Base-by-base conservation (phyloP, 1,140 invertebrate genomes). In the Drosophila virilis region DNA sequence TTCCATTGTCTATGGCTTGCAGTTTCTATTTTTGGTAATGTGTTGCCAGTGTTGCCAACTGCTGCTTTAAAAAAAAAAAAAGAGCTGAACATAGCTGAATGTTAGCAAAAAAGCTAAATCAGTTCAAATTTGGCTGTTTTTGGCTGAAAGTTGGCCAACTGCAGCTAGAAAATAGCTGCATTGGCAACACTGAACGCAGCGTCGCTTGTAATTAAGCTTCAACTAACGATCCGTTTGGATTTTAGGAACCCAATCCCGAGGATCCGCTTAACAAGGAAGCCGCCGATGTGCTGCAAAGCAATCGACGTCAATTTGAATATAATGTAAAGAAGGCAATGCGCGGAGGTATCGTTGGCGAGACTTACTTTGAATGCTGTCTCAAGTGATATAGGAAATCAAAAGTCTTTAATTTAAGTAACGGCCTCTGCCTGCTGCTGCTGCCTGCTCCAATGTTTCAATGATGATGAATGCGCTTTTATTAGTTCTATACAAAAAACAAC, bases 251-350 rank as follows among this genome's bases (percentile, higher is more conserved):
- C 50, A 99, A 99, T 93, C 98, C 98, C 12, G 98, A 99, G 94
- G 98, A 99, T 94, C 98, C 98, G 32, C 92, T 99, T 61, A 99
- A 99, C 92, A 99, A 99, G 94, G 98, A 99, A 93, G 98, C 98
- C n/a, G 98, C 98, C 17, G 98, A 99, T 92, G 97, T 99, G 37
- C 94, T 99, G 62, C 98, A 98, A 92, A 98, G 96, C 90, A 99
- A 99, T 93, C 94, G 97, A 92, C 95, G 98, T 84, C 93, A 98
- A 61, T 99, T 99, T 93, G 98, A 99, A 93, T 97, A 98, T 88
- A 99, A 99, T 93, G 98, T 99, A 37, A 95, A 96, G 66, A 98
- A 98, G 93, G 98, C 98, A 15, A 98, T 99, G 97, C 94, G 97
- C 70, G 98, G 98, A 57, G 98, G 98, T 46, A 97, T 97, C 92